phyloP scores from a whole-genome alignment of 1,140 invertebrate genomes.

The Oreohelix idahoensis region DNA sequence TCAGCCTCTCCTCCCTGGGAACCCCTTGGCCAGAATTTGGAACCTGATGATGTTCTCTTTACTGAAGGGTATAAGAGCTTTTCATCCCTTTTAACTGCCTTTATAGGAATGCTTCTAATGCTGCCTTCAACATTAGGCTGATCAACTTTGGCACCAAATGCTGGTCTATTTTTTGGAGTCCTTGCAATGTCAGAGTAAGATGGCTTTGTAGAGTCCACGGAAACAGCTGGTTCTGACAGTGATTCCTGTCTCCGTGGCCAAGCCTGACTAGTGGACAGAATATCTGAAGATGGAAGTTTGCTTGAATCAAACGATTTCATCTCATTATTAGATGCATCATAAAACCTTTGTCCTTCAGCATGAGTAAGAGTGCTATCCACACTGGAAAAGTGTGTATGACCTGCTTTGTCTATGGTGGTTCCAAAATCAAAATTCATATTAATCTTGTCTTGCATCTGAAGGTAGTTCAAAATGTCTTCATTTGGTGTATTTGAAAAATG shows the following conservation, averaged over 20 bases:
- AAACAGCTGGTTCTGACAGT: background rate
- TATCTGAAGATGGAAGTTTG: background rate
- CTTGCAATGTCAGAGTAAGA: slow-evolving; percentile 40
- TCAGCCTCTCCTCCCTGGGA: background rate
- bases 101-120: background rate
- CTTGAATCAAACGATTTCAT: slow-evolving; percentile 3
- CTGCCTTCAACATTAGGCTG: background rate
- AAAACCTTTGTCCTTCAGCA: background rate
- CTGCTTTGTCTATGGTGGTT: slow-evolving; percentile 2
- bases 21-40: slow-evolving; percentile 21
- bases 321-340: background rate
- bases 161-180: slow-evolving; percentile 10
- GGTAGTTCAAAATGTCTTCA: background rate
- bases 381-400: background rate
- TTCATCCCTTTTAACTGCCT: slow-evolving; percentile 5
- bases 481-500: background rate
- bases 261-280: background rate
- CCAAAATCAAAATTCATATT: slow-evolving; percentile 16
- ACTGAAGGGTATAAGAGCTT: background rate
- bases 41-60: slow-evolving; percentile 14
- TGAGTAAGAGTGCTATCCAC: background rate
- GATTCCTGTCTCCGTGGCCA: background rate
- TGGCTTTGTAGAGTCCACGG: slow-evolving; percentile 12
- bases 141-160: slow-evolving; percentile 12
- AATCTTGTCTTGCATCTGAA: background rate